Percentiles rank a stretch among this genome's conserved stretches.
phyloP scores from a whole-genome alignment of 1,140 invertebrate genomes.

The Cataglyphis hispanica region DNA sequence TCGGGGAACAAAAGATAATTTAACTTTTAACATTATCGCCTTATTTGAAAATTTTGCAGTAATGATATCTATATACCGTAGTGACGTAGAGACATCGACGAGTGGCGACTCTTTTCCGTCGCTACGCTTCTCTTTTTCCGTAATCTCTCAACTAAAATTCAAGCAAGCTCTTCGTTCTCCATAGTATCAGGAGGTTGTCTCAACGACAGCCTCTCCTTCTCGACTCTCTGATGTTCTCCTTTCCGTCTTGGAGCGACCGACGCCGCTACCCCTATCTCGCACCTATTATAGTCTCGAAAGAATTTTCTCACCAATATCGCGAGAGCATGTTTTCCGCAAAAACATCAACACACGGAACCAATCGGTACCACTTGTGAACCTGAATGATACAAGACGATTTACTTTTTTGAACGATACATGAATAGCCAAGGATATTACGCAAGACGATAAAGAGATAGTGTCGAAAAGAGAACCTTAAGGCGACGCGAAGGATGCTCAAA shows the following conservation, averaged over 20 bases:
- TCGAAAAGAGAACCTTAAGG: slow-evolving; percentile 56
- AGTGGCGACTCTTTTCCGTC: slow-evolving; percentile 34
- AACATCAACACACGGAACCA: slow-evolving; percentile 6
- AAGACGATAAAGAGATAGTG: slow-evolving; percentile 73
- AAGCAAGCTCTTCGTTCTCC: slow-evolving; percentile 21
- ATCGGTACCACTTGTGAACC: slow-evolving; percentile 7
- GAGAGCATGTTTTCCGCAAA: not conserved
- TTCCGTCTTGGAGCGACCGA: slow-evolving; percentile 36
- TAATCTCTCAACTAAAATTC: slow-evolving; percentile 43
- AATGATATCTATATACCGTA: not conserved
- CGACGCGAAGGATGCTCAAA: slow-evolving; percentile 44
- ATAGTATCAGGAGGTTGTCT: slow-evolving; percentile 42
- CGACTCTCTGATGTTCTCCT: slow-evolving; percentile 54
- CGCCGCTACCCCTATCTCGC: slow-evolving; percentile 3
- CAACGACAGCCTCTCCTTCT: not conserved
- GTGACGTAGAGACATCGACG: slow-evolving; percentile 64
- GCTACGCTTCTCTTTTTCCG: slow-evolving; percentile 32
- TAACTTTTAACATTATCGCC: no score
- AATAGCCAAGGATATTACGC: slow-evolving; percentile 54
- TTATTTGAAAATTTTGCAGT: not conserved
- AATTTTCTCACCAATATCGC: slow-evolving; percentile 9
- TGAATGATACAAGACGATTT: not conserved
- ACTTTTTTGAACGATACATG: slow-evolving; percentile 17
- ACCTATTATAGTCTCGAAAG: slow-evolving; percentile 25
- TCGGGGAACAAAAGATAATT: not conserved